A percentile compares a stretch with the other conserved stretches of the same genome.
phyloP scores from a whole-genome alignment of 2,888 invertebrate genomes.

The Megamerina dolium region DNA sequence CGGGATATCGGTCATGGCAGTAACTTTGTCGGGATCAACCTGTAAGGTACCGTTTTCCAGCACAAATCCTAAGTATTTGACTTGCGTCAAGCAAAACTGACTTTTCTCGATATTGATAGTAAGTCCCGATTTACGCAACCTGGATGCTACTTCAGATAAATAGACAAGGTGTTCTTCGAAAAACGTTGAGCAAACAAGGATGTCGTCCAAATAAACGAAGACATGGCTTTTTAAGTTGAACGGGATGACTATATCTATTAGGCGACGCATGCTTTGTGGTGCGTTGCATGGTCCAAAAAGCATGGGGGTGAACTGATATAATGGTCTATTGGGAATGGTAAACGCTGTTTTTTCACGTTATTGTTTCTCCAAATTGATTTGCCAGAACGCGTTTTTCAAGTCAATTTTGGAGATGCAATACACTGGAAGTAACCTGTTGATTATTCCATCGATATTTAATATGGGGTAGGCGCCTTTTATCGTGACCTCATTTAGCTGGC shows the following conservation, averaged over 20 bases:
- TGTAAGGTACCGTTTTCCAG: background rate
- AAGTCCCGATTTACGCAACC: background rate
- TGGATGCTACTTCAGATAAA: background rate
- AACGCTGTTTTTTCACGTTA: slow-evolving; percentile 1
- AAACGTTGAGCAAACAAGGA: background rate
- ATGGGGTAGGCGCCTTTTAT: slow-evolving; percentile 3
- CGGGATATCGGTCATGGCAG: background rate
- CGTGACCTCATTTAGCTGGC: slow-evolving; percentile 26
- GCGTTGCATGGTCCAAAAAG: too few relatives aligned
- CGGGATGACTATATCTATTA: background rate
- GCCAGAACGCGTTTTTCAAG: slow-evolving; percentile 9
- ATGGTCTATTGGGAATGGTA: slow-evolving; percentile 1
- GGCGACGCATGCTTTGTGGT: too few relatives aligned
- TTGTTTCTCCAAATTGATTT: slow-evolving; percentile 1
- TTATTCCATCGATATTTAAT: slow-evolving; percentile 6
- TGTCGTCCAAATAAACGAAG: background rate
- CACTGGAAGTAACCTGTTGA: slow-evolving; percentile 5
- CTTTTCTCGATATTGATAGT: too few relatives aligned
- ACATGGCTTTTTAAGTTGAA: background rate
- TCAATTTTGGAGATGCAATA: slow-evolving; percentile 16
- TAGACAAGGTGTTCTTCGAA: background rate
- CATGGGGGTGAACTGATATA: slow-evolving; percentile 5
- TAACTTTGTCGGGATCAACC: slow-evolving; percentile 1
- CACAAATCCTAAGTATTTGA: background rate
- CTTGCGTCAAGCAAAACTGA: background rate